These are phyloP conservation scores for Peromyscus californicus DNA, from an alignment of 2,113 vertebrate genomes.

Conservation along the genomic window DNA sequence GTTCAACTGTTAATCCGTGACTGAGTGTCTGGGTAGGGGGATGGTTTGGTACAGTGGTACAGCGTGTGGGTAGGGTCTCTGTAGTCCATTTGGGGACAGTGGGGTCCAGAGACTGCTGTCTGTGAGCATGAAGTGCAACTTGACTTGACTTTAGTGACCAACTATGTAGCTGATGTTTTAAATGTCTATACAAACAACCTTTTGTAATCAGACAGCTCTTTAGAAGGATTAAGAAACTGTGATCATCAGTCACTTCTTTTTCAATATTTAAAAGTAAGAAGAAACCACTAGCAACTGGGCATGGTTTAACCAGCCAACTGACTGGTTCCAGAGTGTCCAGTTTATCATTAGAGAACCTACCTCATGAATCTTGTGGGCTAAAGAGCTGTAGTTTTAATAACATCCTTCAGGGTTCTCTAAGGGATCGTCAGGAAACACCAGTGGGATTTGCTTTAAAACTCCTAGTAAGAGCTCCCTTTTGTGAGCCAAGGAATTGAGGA, in stretches of 20 bases:
- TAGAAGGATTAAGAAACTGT: neutral
- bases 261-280: neutral
- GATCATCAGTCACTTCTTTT: neutral
- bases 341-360: neutral
- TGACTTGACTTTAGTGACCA: neutral
- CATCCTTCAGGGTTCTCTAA: neutral
- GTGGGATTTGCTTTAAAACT: neutral
- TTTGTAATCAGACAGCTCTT: neutral
- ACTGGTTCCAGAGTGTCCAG: neutral
- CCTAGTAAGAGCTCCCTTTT: neutral
- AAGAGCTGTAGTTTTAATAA: neutral
- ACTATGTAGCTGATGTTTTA: neutral
- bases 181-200: neutral
- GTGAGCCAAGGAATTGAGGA: neutral
- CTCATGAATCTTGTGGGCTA: neutral
- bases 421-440: neutral
- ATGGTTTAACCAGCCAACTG: neutral
- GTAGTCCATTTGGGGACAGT: neutral
- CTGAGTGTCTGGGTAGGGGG: too few species aligned
- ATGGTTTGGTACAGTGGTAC: neutral
- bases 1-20: neutral
- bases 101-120: neutral
- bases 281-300: neutral
- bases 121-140: neutral
- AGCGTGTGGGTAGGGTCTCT: neutral